These are phyloP conservation scores for Rhopalosiphum maidis DNA, from an alignment of 1,140 invertebrate genomes.

Conservation along the genomic window DNA sequence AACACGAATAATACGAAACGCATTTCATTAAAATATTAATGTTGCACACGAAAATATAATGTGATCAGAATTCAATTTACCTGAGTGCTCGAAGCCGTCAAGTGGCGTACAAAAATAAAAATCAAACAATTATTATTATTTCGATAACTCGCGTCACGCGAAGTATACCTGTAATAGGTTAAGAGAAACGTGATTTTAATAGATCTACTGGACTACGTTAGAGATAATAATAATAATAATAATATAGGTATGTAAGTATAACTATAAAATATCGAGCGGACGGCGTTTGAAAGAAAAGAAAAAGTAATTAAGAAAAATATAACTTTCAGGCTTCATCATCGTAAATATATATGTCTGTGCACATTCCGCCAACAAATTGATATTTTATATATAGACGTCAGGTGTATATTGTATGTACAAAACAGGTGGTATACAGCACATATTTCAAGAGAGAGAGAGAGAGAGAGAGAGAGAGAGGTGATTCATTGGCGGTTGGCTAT, in stretches of 20 bases:
- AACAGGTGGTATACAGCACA: neutral
- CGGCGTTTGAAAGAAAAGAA: neutral
- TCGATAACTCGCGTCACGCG: neutral
- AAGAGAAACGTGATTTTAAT: neutral
- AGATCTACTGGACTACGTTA: neutral
- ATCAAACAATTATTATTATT: neutral
- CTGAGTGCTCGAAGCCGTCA: neutral
- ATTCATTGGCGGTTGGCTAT: neutral
- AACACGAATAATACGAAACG: slow-evolving; percentile 1
- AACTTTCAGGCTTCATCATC: neutral
- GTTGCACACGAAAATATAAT: neutral
- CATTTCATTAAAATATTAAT: neutral
- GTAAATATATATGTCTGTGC: neutral
- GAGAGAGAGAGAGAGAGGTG: neutral
- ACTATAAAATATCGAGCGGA: neutral
- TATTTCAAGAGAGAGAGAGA: no score
- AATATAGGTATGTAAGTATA: neutral
- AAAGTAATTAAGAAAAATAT: slow-evolving; percentile 2
- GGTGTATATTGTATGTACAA: neutral
- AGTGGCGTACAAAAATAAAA: neutral
- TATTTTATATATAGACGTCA: neutral
- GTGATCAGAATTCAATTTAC: neutral
- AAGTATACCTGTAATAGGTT: neutral
- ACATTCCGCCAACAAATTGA: neutral
- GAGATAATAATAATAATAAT: neutral